Conservation (phyloP, 92 coral and sea anemone genomes). For the Anthopleura xanthogrammica region DNA sequence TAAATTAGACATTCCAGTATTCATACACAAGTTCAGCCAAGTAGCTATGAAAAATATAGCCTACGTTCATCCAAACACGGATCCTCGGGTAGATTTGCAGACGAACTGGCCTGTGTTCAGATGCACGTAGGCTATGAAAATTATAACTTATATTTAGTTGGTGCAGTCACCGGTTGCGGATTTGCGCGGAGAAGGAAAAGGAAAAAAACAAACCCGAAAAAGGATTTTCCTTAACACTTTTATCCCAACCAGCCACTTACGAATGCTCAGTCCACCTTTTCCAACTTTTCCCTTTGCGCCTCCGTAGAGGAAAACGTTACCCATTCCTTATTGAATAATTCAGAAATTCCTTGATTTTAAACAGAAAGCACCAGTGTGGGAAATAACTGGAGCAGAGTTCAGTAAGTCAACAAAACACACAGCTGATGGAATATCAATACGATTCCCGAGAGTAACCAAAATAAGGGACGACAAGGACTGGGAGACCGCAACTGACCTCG, state of each 20-base stretch:
- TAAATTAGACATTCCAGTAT: background rate
- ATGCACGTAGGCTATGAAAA: too few species aligned
- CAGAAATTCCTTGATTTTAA: conserved; percentile 1
- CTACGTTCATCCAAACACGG: too few species aligned
- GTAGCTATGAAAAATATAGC: background rate
- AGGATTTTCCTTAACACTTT: too few species aligned
- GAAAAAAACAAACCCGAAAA: background rate
- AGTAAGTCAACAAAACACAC: conserved; percentile 91
- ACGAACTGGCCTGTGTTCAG: too few species aligned
- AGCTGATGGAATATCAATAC: conserved; percentile 90
- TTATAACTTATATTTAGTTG: too few species aligned
- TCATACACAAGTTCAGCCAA: background rate
- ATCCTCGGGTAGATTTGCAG: too few species aligned
- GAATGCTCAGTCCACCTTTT: too few species aligned
- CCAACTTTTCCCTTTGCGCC: too few species aligned
- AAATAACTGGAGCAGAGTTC: conserved; percentile 97
- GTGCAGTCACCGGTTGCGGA: too few species aligned
- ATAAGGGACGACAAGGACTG: conserved; percentile 94
- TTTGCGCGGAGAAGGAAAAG: too few species aligned
- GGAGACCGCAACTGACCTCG: conserved; percentile 88
- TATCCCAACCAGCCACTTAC: too few species aligned
- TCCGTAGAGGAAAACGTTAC: too few species aligned
- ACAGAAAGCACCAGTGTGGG: conserved; percentile 97
- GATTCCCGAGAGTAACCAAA: conserved; percentile 94
- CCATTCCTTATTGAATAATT: background rate